Evolutionary conservation across 2,797 vertebrate genomes (phyloP).

Genomic region (Aratinga solstitialis): DNA sequence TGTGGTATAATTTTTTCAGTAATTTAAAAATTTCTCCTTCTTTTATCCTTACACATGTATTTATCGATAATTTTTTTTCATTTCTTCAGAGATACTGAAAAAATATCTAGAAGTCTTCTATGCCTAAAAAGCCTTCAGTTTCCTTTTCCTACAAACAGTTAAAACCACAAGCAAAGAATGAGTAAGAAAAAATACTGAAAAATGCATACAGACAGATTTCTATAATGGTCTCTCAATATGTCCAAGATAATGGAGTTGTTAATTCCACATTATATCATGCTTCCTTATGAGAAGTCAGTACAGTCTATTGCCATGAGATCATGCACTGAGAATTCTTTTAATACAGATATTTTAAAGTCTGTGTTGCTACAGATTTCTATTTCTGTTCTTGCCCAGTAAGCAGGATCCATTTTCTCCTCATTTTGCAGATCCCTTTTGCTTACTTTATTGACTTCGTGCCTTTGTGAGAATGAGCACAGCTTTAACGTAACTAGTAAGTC

Average conservation of each 20-base stretch:
- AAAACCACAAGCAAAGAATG: background rate
- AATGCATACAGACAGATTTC: background rate
- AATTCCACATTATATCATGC: background rate
- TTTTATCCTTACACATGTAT: background rate
- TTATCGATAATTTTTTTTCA: background rate
- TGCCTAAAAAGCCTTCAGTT: background rate
- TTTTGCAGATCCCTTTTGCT: background rate
- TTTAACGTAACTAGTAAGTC: conserved; percentile 50
- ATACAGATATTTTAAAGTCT: background rate
- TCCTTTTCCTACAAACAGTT: background rate
- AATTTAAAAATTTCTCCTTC: background rate
- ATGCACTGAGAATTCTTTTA: background rate
- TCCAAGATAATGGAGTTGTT: background rate
- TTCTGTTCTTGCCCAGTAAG: conserved; percentile 4
- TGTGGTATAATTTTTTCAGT: background rate
- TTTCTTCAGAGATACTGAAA: background rate
- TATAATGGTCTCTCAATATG: background rate
- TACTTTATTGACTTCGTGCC: conserved; percentile 44
- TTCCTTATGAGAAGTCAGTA: background rate
- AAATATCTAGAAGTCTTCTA: background rate
- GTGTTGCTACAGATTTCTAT: background rate
- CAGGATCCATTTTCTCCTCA: conserved; percentile 7
- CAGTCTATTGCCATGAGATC: background rate
- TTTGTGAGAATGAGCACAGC: conserved; percentile 54
- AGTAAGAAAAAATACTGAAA: background rate